These are phyloP conservation scores for Solea senegalensis DNA, from an alignment of 2,113 vertebrate species.

Conservation along the genomic window DNA sequence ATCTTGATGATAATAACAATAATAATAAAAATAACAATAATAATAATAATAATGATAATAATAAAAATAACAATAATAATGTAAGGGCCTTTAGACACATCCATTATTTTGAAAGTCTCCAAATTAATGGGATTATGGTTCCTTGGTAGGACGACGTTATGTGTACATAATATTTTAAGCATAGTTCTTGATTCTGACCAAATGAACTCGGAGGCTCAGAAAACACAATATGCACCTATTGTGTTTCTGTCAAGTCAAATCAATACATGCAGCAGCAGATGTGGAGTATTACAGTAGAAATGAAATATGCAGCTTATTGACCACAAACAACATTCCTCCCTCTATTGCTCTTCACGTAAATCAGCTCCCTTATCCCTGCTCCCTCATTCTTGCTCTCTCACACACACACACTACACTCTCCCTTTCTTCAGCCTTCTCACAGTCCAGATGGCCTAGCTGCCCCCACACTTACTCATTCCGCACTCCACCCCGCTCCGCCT, in stretches of 20 bases:
- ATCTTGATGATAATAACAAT: too few relatives aligned
- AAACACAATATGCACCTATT: slow-evolving; percentile 20
- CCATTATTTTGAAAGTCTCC: neutral
- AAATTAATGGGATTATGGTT: neutral
- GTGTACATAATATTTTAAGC: slow-evolving; percentile 1
- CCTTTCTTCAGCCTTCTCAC: slow-evolving; percentile 74
- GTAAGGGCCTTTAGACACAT: too few relatives aligned
- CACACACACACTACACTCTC: slow-evolving; percentile 38
- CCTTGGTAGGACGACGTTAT: slow-evolving; percentile 1
- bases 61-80: too few relatives aligned
- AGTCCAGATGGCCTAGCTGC: slow-evolving; percentile 82
- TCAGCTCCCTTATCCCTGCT: slow-evolving; percentile 37
- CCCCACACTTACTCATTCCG: slow-evolving; percentile 73
- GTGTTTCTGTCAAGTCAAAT: slow-evolving; percentile 32
- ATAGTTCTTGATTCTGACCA: neutral
- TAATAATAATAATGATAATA: too few relatives aligned
- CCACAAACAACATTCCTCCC: slow-evolving; percentile 50
- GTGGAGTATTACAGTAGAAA: slow-evolving; percentile 22
- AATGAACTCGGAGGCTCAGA: slow-evolving; percentile 17
- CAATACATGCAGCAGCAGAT: slow-evolving; percentile 26
- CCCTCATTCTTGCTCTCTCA: slow-evolving; percentile 22
- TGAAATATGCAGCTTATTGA: slow-evolving; percentile 34
- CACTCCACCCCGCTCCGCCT: slow-evolving; percentile 62
- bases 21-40: too few relatives aligned
- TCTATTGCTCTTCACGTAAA: slow-evolving; percentile 37